Evolutionary conservation across 2,113 vertebrate genomes (phyloP), one percentile per base, ranked within the genome.

Genomic region (Pampusana beccarii): DNA sequence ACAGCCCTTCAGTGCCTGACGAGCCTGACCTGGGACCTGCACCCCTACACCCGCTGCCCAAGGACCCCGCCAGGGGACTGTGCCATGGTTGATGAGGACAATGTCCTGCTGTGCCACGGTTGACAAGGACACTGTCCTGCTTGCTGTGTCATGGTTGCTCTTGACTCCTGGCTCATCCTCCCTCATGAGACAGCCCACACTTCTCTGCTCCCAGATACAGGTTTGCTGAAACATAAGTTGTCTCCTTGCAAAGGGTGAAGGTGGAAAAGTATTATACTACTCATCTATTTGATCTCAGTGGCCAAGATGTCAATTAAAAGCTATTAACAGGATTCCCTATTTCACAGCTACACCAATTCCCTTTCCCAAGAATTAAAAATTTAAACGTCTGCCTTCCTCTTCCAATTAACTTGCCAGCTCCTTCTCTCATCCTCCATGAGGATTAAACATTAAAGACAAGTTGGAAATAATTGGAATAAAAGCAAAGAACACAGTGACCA

Each of bases 61-160:
- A 70, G n/a, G 33, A n/a, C n/a, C n/a, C n/a, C 16, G 34, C 33
- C 9, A 18, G n/a, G 60, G 31, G 34, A 40, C 40, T 53, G 31
- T 24, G 15, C 11, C 13, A 26, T 33, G 36, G 51, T 0, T 2
- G 3, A 4, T 4, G 16, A 42, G 36, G 29, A 25, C 42, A 51
- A 36, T 33, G 24, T 50, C 10, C 13, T 84, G 40, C 51, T 33
- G 21, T 11, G 0, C 23, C 7, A 18, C 6, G 19, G 48, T 14
- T 2, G 2, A 4, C 4, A 15, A 42, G 36, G 29, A 26, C 42
- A 53, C 42, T 33, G 28, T 51, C 10, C 13, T 84, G 40, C 40
- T 31, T 84, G 40, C 40, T 31, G n/a, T 33, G 53, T 29, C 5
- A 3, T 6, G 12, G 15, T 33, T 17, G 17, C 15, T 12, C 18